A percentile compares a stretch with the other conserved stretches of the same genome.
These are phyloP conservation scores for Hirtodrosophila histrioides DNA, from an alignment of 2,888 invertebrate species.

Conservation along the genomic window DNA sequence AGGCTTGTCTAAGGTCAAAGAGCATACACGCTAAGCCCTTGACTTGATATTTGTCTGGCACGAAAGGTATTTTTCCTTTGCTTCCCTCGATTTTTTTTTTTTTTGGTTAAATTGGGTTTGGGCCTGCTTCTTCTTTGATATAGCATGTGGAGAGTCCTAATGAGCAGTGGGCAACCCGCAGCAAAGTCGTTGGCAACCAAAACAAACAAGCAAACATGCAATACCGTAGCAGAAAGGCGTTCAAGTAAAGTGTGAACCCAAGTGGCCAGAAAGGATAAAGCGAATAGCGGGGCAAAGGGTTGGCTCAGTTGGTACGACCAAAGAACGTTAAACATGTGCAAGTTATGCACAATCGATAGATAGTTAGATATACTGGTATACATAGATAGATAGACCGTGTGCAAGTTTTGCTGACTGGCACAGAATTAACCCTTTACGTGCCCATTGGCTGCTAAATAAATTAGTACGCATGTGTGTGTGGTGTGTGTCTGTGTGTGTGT, in stretches of 20 bases:
- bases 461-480: conserved; percentile 29
- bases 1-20: conserved; percentile 15
- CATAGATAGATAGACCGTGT: conserved; percentile 16
- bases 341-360: conserved; percentile 73
- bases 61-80: conserved; percentile 16
- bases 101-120: conserved; percentile 3
- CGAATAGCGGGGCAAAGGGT: background rate
- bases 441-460: conserved; percentile 68
- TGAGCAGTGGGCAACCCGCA: conserved; percentile 55
- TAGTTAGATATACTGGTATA: conserved; percentile 5
- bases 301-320: conserved; percentile 1
- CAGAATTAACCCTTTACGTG: conserved; percentile 77
- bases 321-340: conserved; percentile 49
- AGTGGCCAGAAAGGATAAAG: conserved; percentile 6
- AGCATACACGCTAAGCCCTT: conserved; percentile 15
- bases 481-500: conserved; percentile 22
- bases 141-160: conserved; percentile 25
- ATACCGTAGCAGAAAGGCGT: conserved; percentile 51
- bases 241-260: conserved; percentile 58
- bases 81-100: conserved; percentile 1
- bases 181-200: conserved; percentile 34
- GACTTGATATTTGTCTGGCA: conserved; percentile 24
- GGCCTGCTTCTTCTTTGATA: background rate
- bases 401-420: conserved; percentile 63
- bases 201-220: conserved; percentile 55